A percentile compares a stretch with the other conserved stretches of the same genome.
phyloP scores from a whole-genome alignment of 1,140 invertebrate species.

The Uloborus diversus region DNA sequence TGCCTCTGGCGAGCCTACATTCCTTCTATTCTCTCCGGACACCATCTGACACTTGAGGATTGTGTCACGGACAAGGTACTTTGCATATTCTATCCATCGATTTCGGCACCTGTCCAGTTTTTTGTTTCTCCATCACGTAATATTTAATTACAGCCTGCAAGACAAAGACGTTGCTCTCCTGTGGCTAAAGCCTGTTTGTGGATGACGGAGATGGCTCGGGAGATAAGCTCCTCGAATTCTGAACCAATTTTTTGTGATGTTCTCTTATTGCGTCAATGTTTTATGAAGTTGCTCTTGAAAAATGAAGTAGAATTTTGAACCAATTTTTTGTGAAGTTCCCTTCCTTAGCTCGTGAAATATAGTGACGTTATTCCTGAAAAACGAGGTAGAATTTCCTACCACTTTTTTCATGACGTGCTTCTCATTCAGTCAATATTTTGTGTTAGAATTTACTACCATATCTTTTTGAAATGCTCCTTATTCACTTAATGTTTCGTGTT shows the following conservation, averaged over 20 bases:
- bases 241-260: constrained; percentile 1
- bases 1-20: constrained; percentile 20
- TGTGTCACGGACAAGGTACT: constrained; percentile 28
- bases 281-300: neutral
- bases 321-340: neutral
- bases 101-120: constrained; percentile 30
- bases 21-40: constrained; percentile 16
- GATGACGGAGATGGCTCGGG: no score
- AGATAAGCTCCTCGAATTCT: neutral
- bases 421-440: no score
- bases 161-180: constrained; percentile 36
- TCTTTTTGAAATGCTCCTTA: no score
- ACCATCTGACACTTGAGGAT: constrained; percentile 17
- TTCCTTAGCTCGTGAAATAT: neutral
- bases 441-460: no score
- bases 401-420: no score
- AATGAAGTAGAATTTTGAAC: neutral
- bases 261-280: neutral
- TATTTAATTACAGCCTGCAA: constrained; percentile 7
- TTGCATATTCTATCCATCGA: constrained; percentile 38
- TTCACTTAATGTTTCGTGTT: no score
- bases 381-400: no score
- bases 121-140: constrained; percentile 2
- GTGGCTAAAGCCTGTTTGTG: no score
- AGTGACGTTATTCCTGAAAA: no score